Base-by-base conservation (phyloP, 2,797 vertebrate genomes). In the Mus minutoides region DNA sequence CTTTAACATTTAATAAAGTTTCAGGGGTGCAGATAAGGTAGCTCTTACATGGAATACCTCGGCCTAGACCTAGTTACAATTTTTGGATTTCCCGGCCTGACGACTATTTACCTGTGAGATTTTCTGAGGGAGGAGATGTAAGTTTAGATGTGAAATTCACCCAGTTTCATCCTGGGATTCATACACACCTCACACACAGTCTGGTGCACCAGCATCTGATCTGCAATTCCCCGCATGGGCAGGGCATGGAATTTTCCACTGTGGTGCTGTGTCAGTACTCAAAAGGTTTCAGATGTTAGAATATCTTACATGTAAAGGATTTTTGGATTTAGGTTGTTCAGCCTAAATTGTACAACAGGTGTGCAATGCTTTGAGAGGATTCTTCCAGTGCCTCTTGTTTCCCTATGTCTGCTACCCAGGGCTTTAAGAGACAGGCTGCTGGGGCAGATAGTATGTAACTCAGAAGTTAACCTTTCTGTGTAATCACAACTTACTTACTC, bases 1-100 rank as follows among this genome's bases (percentile, higher is more conserved):
- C 24, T 87, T 87, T 73, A 87, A 14, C 73, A 88, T 88, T 82
- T 82, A 56, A 73, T 89, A 64, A 69, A n/a, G 64, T 92, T 46
- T 12, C 56, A 40, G 1, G 16, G 78, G 52, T 56, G 24, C 22
- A 22, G 43, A 4, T 64, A 62, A 43, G 54, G 14, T 71, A 54
- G 58, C 26, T 49, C 21, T 40, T 79, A 22, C 13, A 16, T 60
- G 14, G 54, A 79, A 2, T 62, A 21, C 73, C 79, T 84, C 17
- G n/a, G 29, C 49, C 21, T 31, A 21, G 2, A 84, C 24, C 49
- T 71, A 34, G 71, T 79, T 90, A 10, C n/a, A 54, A 46, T 77
- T 94, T 94, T 60, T 26, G 5, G n/a, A 14, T 26, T 67, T 64
- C 40, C 52, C 34, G 67, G 7, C 49, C 73, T 60, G 52, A 52